Evolutionary conservation across 2,113 vertebrate species (phyloP).

Genomic region (Antidorcas marsupialis): DNA sequence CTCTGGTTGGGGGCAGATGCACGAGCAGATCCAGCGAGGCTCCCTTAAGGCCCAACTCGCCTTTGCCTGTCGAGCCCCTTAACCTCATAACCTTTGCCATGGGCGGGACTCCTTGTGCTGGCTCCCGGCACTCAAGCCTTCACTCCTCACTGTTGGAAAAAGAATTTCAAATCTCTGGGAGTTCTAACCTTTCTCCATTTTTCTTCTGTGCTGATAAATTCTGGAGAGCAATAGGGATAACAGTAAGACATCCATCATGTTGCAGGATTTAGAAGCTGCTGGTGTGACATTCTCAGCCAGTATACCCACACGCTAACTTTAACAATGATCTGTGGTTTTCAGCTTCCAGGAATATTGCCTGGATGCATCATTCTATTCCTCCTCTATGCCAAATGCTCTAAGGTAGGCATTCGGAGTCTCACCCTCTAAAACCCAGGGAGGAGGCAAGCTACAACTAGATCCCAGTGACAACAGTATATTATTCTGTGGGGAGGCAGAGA

Average conservation of each 20-base stretch:
- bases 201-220: constrained; percentile 37
- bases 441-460: neutral
- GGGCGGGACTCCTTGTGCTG: too few species aligned
- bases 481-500: neutral
- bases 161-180: neutral
- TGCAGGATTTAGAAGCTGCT: neutral
- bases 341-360: neutral
- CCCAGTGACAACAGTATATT: neutral
- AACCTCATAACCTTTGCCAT: too few species aligned
- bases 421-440: neutral
- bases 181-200: neutral
- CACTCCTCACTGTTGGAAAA: neutral
- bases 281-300: neutral
- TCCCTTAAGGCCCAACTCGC: too few species aligned
- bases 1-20: too few species aligned
- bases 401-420: neutral
- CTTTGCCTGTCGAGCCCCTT: too few species aligned
- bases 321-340: neutral
- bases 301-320: neutral
- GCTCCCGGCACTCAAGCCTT: neutral
- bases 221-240: neutral
- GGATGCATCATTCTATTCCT: neutral
- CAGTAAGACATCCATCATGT: neutral
- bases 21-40: too few species aligned
- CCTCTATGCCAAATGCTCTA: neutral